phyloP scores from a whole-genome alignment of 2,113 vertebrate genomes.

The Chitala chitala region DNA sequence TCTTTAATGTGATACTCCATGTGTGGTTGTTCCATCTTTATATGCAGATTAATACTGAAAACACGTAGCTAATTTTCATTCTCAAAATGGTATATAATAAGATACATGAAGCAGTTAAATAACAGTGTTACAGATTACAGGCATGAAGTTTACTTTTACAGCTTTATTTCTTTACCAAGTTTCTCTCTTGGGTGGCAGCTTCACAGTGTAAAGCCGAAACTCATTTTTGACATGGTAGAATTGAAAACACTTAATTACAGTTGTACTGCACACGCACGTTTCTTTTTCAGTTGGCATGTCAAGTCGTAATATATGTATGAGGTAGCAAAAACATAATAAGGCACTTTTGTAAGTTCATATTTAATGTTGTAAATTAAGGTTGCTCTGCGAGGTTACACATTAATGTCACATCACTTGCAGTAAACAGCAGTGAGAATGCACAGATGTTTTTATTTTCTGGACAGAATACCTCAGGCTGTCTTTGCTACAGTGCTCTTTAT shows the following conservation, averaged over 20 bases:
- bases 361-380: background rate
- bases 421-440: background rate
- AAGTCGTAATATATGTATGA: background rate
- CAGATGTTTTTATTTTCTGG: background rate
- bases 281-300: no score
- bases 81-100: no score
- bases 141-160: no score
- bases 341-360: background rate
- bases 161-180: background rate
- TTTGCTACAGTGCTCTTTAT: background rate
- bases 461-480: background rate
- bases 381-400: background rate
- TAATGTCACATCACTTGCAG: background rate
- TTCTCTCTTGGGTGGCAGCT: background rate
- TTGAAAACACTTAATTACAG: no score
- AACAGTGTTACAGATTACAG: no score
- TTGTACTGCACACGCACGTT: no score
- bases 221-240: background rate
- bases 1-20: background rate
- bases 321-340: background rate
- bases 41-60: background rate
- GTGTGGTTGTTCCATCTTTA: background rate
- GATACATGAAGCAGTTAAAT: no score
- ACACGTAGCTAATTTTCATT: no score
- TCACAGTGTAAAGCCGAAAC: background rate